These are phyloP conservation scores for Diadophis punctatus DNA, from an alignment of 2,113 vertebrate species.

Conservation along the genomic window DNA sequence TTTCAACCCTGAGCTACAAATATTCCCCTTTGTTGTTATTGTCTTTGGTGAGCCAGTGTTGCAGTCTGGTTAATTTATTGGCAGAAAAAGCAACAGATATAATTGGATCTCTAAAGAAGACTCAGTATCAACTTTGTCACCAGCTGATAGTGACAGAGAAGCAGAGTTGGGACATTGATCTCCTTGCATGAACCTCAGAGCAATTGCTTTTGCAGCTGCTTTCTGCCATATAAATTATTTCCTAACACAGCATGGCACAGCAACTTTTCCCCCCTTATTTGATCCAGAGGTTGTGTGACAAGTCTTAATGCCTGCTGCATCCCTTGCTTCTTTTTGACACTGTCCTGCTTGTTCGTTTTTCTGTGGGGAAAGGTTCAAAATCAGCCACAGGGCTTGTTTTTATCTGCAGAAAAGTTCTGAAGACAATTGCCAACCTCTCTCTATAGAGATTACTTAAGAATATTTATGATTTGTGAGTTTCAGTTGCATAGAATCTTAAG, in stretches of 20 bases:
- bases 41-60: not conserved
- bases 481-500: not conserved
- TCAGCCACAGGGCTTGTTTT: not conserved
- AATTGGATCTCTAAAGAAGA: not conserved
- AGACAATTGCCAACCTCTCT: not conserved
- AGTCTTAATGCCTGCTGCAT: not conserved
- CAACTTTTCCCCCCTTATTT: not conserved
- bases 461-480: not conserved
- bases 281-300: not conserved
- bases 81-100: not conserved
- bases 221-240: not conserved
- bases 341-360: not conserved
- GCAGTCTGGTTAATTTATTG: not conserved
- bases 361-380: not conserved
- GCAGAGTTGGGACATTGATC: not conserved
- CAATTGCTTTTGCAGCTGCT: not conserved
- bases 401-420: not conserved
- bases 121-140: too few species aligned
- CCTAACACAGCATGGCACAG: not conserved
- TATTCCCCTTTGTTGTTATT: not conserved
- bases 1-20: not conserved
- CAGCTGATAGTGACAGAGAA: not conserved
- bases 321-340: not conserved
- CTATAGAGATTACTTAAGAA: not conserved
- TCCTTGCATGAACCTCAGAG: not conserved